Percentiles rank a stretch among this genome's conserved stretches.
Conservation (phyloP, 2,113 vertebrate species). For the Candoia aspera region DNA sequence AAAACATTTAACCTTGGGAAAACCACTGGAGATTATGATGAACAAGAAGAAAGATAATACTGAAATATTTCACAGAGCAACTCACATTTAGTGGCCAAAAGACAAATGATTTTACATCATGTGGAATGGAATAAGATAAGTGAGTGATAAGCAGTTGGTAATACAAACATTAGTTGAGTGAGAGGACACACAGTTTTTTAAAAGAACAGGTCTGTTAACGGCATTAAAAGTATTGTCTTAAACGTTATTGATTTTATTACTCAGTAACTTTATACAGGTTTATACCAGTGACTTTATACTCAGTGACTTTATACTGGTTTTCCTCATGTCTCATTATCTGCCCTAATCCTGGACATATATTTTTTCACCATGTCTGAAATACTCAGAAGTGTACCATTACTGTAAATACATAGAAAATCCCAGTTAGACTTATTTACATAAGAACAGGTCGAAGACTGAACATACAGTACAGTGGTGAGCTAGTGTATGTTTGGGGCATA, state of each 20-base stretch:
- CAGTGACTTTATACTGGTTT: neutral
- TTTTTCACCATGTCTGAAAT: neutral
- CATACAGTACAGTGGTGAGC: too few relatives aligned
- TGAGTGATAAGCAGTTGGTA: neutral
- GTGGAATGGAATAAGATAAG: conserved; percentile 7
- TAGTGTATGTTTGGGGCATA: neutral
- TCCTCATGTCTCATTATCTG: neutral
- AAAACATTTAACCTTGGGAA: conserved; percentile 4
- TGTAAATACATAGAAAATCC: neutral
- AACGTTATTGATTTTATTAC: conserved; percentile 14
- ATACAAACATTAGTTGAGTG: neutral
- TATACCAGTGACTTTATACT: conserved; percentile 3
- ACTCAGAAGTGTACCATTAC: neutral
- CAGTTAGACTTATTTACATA: neutral
- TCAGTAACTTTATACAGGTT: too few relatives aligned
- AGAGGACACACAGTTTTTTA: neutral
- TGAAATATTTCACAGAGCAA: neutral
- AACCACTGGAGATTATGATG: neutral
- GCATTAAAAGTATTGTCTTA: conserved; percentile 9
- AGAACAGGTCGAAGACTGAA: too few relatives aligned
- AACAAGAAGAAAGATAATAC: conserved; percentile 5
- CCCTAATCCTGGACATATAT: neutral
- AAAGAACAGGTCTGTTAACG: neutral
- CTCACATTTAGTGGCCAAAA: conserved; percentile 13
- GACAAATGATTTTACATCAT: neutral